Evolutionary conservation across 2,113 vertebrate species (phyloP).

Genomic region (Hipposideros armiger): DNA sequence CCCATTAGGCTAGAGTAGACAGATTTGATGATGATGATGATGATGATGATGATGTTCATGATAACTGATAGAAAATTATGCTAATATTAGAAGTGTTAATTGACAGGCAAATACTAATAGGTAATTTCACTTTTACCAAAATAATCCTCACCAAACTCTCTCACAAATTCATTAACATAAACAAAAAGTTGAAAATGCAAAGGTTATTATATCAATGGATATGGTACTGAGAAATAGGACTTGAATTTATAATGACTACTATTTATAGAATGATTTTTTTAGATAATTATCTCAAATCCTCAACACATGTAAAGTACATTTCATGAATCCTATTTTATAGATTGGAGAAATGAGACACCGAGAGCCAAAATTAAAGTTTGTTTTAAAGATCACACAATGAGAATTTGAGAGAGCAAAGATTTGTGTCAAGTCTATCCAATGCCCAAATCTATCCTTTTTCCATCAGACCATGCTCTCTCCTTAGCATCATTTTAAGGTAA

Average conservation of each 20-base stretch:
- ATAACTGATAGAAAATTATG: not conserved
- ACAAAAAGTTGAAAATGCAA: not conserved
- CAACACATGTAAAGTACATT: not conserved
- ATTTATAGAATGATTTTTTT: not conserved
- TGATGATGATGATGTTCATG: not conserved
- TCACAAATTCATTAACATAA: not conserved
- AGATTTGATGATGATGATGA: not conserved
- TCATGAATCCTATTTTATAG: not conserved
- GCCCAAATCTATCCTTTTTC: not conserved
- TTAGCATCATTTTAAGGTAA: not conserved
- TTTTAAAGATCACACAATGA: not conserved
- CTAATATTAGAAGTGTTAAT: not conserved
- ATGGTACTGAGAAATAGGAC: not conserved
- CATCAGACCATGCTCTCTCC: not conserved
- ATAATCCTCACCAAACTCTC: not conserved
- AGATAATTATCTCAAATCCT: not conserved
- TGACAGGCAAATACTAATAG: not conserved
- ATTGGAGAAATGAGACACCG: not conserved
- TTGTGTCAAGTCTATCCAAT: not conserved
- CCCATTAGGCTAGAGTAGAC: not conserved
- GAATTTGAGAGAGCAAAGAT: not conserved
- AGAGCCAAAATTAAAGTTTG: not conserved
- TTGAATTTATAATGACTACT: not conserved
- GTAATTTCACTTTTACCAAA: slow-evolving; percentile 24
- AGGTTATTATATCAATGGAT: not conserved